Base-by-base conservation (phyloP, 2,888 invertebrate species). In the Unio pictorum region DNA sequence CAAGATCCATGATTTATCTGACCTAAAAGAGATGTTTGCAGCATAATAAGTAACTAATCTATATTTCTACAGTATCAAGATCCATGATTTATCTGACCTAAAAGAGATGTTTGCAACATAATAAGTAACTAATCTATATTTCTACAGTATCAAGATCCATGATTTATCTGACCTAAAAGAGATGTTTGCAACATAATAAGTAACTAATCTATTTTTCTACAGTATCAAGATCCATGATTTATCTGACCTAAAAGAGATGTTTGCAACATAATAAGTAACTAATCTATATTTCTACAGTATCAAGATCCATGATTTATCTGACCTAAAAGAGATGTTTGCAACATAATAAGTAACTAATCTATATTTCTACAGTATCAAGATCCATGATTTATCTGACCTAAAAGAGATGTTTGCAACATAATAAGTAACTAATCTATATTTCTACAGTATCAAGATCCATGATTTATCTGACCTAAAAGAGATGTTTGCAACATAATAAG, bases 211-310 rank as follows among this genome's bases (percentile, higher is more conserved):
- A 15, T 45, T 11, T 45, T 66, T 59, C 85, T 90, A 61, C 88
- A 96, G 96, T 81, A 92, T 99, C 18, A 98, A 98, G 92, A 93
- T 98, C 69, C 96, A 98, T 91, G 93, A 94, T 89, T 90, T 97
- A 88, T 93, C 93, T 55, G 95, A 95, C 90, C 91, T 95, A 61
- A 94, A 95, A 87, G 95, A 95, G 90, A 94, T 95, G 23, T 93
- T 94, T 67, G 93, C 94, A 80, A 94, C n/a, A 18, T 23, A 18
- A 61, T 1, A 61, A n/a, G 45, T 61, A 30, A 45, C 59, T 45
- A 3, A 0, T 45, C 45, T 45, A 15, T 45, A 45, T 45, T 66
- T 59, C 85, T 90, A 61, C 88, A 96, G 96, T 81, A 92, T 99
- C 18, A 98, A 98, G 92, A 93, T 98, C 69, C 96, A 98, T 91